A percentile compares a stretch with the other conserved stretches of the same genome.
Conservation (phyloP, 2,797 vertebrate genomes). For the Hippopotamyrus pictus region DNA sequence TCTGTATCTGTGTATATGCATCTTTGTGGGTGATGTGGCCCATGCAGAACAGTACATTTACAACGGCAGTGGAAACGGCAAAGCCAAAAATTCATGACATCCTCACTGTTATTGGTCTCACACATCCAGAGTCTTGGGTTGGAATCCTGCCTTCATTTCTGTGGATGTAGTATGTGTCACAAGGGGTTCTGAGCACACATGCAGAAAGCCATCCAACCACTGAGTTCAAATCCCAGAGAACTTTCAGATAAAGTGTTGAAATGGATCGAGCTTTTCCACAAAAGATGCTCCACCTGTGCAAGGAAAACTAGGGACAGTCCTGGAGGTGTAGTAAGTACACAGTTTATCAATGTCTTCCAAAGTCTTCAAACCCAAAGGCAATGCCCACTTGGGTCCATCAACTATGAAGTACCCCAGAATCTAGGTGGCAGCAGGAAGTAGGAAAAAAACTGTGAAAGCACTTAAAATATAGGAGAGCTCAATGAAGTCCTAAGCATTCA, state of each 20-base stretch:
- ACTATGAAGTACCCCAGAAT: background rate
- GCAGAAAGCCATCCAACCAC: background rate
- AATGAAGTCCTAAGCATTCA: background rate
- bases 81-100: background rate
- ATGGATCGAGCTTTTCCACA: background rate
- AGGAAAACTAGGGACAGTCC: background rate
- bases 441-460: background rate
- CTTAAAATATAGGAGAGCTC: background rate
- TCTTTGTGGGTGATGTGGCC: background rate
- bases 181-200: background rate
- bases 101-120: background rate
- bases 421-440: background rate
- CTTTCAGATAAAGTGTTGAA: background rate
- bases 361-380: background rate
- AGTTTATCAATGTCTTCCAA: background rate
- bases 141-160: background rate
- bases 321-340: background rate
- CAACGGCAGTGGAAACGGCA: background rate
- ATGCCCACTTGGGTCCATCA: background rate
- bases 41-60: background rate
- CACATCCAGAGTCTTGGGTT: background rate
- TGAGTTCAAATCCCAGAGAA: background rate
- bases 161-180: background rate
- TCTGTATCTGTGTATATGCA: background rate
- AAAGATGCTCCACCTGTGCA: background rate